Conservation (phyloP, 1,140 invertebrate species). For the Megalopta genalis region DNA sequence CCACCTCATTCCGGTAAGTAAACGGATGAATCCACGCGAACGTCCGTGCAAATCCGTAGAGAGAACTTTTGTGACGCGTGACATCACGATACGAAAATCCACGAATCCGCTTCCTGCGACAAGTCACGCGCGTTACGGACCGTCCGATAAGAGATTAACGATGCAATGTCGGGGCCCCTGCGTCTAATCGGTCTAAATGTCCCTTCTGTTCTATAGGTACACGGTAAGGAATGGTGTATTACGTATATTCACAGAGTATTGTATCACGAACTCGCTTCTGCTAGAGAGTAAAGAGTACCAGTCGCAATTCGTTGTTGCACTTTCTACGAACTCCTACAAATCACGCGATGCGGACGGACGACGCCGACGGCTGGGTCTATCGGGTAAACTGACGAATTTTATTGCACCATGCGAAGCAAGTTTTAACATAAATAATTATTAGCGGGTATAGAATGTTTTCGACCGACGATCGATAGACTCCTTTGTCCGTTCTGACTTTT, state of each 20-base stretch:
- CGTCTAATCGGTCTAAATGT: slow-evolving; percentile 27
- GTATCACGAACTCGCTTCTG: slow-evolving; percentile 40
- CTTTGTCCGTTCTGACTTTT: too few relatives aligned
- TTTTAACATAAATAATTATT: too few relatives aligned
- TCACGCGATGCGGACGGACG: not conserved
- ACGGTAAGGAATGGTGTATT: slow-evolving; percentile 50
- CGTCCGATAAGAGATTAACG: not conserved
- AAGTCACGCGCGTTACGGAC: not conserved
- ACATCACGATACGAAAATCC: slow-evolving; percentile 20
- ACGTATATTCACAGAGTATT: slow-evolving; percentile 21
- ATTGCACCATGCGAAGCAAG: too few relatives aligned
- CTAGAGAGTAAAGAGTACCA: slow-evolving; percentile 41
- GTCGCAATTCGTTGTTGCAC: slow-evolving; percentile 4
- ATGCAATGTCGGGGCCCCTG: not conserved
- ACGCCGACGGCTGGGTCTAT: not conserved
- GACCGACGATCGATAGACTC: too few relatives aligned
- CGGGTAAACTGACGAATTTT: too few relatives aligned
- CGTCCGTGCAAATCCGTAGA: slow-evolving; percentile 16
- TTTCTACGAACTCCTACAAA: slow-evolving; percentile 14
- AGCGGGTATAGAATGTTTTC: too few relatives aligned
- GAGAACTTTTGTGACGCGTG: slow-evolving; percentile 21
- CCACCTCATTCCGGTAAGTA: slow-evolving; percentile 78
- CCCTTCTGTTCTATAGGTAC: slow-evolving; percentile 28
- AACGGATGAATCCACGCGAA: not conserved
- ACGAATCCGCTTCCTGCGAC: not conserved